Conservation (phyloP, 64 coral and sea anemone species). For the Exaiptasia diaphana region DNA sequence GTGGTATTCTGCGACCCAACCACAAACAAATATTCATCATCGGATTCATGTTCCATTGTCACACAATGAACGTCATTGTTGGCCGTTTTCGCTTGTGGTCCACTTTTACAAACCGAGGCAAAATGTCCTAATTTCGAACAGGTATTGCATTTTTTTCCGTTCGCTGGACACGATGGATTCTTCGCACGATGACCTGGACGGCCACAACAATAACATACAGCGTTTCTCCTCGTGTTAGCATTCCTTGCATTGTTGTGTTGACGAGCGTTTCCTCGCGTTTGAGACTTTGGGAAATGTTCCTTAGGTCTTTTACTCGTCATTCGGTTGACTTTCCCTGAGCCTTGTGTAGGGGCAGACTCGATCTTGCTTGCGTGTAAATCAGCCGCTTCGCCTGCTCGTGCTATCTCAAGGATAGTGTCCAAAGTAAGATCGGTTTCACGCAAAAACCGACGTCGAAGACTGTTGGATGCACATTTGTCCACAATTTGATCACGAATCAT, state of each 20-base stretch:
- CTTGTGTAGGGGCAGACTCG: neutral
- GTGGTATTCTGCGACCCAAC: no score
- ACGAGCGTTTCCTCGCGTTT: conserved; percentile 1
- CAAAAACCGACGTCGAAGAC: conserved; percentile 16
- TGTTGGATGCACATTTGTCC: conserved; percentile 23
- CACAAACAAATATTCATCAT: no score
- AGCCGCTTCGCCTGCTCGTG: neutral
- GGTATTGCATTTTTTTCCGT: conserved; percentile 20
- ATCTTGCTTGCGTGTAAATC: neutral
- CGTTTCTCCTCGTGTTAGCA: neutral
- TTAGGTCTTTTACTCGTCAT: neutral
- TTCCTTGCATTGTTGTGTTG: conserved; percentile 8
- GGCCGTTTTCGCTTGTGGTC: no score
- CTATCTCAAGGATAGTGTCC: neutral
- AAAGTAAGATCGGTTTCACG: conserved; percentile 25
- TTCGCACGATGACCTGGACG: conserved; percentile 20
- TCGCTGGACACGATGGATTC: conserved; percentile 41
- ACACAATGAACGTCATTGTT: no score
- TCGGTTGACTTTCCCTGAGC: neutral
- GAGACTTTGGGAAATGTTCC: neutral
- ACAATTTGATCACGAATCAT: conserved; percentile 52
- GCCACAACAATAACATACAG: conserved; percentile 38
- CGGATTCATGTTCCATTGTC: no score
- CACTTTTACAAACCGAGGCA: neutral
- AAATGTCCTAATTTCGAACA: conserved; percentile 46